Evolutionary conservation across 1,140 invertebrate species (phyloP), one percentile per base, ranked within the genome.

Genomic region (Diorhabda carinulata): DNA sequence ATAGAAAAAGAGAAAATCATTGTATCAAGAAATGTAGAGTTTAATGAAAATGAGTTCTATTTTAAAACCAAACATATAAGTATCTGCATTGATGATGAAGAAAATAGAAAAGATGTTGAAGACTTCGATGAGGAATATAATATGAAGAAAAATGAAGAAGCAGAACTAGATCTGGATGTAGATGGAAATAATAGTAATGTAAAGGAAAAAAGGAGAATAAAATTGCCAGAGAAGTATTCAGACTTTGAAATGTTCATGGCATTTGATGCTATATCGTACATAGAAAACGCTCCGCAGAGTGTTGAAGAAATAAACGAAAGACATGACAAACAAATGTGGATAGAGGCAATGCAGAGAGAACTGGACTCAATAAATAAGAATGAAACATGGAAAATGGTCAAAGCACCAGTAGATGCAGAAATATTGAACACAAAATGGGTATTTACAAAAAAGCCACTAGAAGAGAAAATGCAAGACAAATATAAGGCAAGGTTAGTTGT

Each of bases 401-500:
- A 52, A 52, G 8, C 8, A 52, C 5, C 45, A 52, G 45, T 6
- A 52, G 8, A 52, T 5, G 8, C 8, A 52, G 45, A 52, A 9
- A 52, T 52, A 6, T 52, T 52, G 8, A 52, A 52, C 45, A 52
- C 45, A 52, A 52, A 52, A 9, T 2, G 45, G 45, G 8, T 83
- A 40, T 81, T 77, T 68, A 78, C 76, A 61, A 70, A 41, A 43
- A 77, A 77, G 71, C 57, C 66, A 43, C 47, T 62, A 9, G 71
- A 72, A 68, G 45, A 67, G 9, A 68, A 67, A n/a, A 41, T 67
- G 5, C 5, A 52, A 52, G 78, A 79, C 58, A 66, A 71, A 57
- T 73, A 78, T 65, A 83, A 83, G 71, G 80, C 82, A 9, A 70
- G 80, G 62, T 70, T 81, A 61, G 81, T 83, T 9, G 78, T 77